Evolutionary conservation across 2,797 vertebrate genomes (phyloP).

Genomic region (Ciconia nigra): DNA sequence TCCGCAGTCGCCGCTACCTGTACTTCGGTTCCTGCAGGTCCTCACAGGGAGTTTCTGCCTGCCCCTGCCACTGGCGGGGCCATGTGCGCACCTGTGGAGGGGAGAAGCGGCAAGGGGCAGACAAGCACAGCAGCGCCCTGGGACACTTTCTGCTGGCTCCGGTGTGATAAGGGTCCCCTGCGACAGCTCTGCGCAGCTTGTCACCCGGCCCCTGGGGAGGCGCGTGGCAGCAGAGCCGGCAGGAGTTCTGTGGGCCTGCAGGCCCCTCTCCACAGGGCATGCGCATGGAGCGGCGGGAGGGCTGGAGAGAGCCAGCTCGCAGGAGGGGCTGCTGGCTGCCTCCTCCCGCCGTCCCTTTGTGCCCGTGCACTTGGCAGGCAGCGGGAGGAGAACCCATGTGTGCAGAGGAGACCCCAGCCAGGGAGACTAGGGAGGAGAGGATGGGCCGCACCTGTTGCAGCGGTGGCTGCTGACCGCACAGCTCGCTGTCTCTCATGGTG

Average conservation of each 20-base stretch:
- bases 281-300: fast-evolving
- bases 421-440: too few species aligned
- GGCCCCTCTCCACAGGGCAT: too few species aligned
- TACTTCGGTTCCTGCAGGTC: too few species aligned
- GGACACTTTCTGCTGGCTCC: fast-evolving
- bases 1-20: fast-evolving
- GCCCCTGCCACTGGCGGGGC: not conserved
- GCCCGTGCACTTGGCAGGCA: fast-evolving
- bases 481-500: fast-evolving
- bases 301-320: not conserved
- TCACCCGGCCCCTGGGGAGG: too few species aligned
- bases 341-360: not conserved
- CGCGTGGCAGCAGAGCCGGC: fast-evolving
- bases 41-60: not conserved
- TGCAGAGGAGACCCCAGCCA: fast-evolving
- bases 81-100: fast-evolving
- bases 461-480: too few species aligned
- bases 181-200: too few species aligned
- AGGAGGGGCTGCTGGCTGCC: not conserved
- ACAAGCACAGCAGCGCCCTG: fast-evolving
- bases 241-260: not conserved
- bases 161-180: fast-evolving
- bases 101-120: not conserved
- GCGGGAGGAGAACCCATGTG: not conserved
- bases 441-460: not conserved